A percentile compares a stretch with the other conserved stretches of the same genome.
phyloP scores from a whole-genome alignment of 2,888 invertebrate genomes.

The Acanthosepion pharaonis region DNA sequence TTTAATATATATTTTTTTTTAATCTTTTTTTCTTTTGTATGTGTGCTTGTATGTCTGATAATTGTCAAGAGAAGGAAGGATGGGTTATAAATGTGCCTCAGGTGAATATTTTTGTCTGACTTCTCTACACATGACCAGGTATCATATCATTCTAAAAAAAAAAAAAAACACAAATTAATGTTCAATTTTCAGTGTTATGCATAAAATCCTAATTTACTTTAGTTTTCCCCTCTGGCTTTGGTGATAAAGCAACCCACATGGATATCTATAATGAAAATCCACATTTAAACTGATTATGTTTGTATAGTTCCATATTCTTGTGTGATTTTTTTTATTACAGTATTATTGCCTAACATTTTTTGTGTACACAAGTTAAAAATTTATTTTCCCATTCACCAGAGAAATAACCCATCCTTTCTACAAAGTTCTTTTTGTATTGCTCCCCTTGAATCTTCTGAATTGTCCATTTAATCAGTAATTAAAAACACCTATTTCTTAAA shows the following conservation, averaged over 20 bases:
- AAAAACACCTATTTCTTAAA: background rate
- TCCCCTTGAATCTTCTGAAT: constrained; percentile 16
- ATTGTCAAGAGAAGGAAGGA: background rate
- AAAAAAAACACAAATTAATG: too few species aligned
- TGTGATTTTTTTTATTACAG: too few species aligned
- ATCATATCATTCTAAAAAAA: background rate
- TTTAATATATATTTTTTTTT: background rate
- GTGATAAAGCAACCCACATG: background rate
- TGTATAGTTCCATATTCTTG: too few species aligned
- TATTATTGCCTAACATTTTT: too few species aligned
- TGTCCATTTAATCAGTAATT: background rate
- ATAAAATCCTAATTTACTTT: background rate
- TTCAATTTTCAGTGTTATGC: too few species aligned
- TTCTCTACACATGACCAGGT: background rate
- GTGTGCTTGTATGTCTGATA: background rate
- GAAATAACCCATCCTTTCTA: background rate
- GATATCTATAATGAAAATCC: background rate
- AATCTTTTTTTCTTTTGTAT: background rate
- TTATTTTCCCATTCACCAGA: background rate
- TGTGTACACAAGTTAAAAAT: background rate
- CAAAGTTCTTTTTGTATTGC: background rate
- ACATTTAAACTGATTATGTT: background rate
- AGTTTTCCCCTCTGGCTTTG: background rate
- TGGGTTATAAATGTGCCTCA: background rate
- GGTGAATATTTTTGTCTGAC: background rate